Conservation (phyloP, 2,113 vertebrate species). For the Trichechus manatus region DNA sequence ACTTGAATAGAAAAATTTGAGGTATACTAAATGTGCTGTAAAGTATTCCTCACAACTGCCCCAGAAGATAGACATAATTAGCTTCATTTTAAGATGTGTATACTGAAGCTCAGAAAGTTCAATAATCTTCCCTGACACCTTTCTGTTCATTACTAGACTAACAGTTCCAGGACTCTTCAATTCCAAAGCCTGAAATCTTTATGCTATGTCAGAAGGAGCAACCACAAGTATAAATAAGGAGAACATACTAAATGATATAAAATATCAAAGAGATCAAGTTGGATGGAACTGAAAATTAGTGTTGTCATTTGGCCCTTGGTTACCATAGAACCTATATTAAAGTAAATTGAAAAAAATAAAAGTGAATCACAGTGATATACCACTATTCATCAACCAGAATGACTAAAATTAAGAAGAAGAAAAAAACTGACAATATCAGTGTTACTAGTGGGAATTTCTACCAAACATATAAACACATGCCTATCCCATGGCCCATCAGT, state of each 20-base stretch:
- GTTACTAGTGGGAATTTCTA: not conserved
- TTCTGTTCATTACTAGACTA: not conserved
- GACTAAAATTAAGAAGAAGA: not conserved
- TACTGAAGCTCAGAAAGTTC: not conserved
- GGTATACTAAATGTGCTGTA: not conserved
- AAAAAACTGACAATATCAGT: not conserved
- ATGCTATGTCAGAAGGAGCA: not conserved
- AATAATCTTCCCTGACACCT: not conserved
- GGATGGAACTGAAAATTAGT: not conserved
- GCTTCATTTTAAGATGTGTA: not conserved
- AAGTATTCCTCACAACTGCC: not conserved
- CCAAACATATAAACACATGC: not conserved
- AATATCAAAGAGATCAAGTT: not conserved
- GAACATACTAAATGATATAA: not conserved
- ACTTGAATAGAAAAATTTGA: not conserved
- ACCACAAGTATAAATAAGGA: not conserved
- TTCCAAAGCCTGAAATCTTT: not conserved
- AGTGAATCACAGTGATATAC: not conserved
- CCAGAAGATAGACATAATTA: not conserved
- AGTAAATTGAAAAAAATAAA: not conserved
- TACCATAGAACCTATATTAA: not conserved
- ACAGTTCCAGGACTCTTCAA: not conserved
- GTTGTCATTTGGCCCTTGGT: not conserved
- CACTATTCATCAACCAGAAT: not conserved
- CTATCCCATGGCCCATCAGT: not conserved